Percentiles rank a stretch among this genome's conserved stretches.
phyloP scores from a whole-genome alignment of 2,797 vertebrate species.

The Choloepus didactylus region DNA sequence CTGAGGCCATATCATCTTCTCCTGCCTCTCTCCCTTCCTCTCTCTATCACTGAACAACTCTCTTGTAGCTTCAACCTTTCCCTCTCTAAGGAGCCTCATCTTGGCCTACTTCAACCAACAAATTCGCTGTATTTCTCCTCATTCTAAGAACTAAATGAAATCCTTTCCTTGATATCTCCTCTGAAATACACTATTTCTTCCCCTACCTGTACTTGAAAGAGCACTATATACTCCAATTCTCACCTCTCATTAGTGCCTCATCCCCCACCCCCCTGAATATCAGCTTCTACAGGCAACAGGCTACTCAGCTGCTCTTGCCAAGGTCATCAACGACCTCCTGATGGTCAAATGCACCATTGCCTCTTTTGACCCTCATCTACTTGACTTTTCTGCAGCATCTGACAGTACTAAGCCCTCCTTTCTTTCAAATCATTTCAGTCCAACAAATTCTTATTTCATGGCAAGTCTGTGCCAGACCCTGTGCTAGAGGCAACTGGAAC shows the following conservation, averaged over 20 bases:
- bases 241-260: neutral
- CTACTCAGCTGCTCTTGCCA: neutral
- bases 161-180: neutral
- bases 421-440: neutral
- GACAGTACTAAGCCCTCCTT: neutral
- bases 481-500: neutral
- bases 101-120: neutral
- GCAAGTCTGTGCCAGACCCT: neutral
- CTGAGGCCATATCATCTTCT: neutral
- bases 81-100: neutral
- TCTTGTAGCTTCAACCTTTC: neutral
- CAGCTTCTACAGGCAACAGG: neutral
- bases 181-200: neutral
- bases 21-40: neutral
- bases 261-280: neutral
- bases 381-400: neutral
- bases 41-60: neutral
- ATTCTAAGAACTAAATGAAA: conserved; percentile 6
- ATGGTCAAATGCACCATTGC: neutral
- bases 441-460: neutral
- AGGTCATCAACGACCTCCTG: neutral
- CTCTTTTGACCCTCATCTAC: neutral
- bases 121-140: neutral
- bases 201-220: neutral
- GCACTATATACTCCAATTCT: neutral